Evolutionary conservation across 2,797 vertebrate species (phyloP), one percentile per base, ranked within the genome.

Genomic region (Hydrophis major): DNA sequence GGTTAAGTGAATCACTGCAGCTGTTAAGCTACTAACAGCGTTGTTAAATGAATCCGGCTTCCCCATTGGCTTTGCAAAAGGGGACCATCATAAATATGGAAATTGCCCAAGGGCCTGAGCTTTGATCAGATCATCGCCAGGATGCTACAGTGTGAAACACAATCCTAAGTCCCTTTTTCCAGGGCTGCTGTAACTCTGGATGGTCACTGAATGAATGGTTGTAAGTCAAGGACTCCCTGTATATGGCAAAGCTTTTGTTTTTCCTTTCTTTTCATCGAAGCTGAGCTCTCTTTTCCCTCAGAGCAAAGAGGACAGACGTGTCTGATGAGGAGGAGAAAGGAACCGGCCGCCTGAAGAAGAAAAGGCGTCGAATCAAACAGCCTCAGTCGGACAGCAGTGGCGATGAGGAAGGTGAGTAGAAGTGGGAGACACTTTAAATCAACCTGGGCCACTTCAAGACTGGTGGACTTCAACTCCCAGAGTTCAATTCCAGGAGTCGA

Each of bases 361-460:
- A 98, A 96, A 98, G 99, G 90, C 97, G 98, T 66, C 96, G 99
- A 96, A 99, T 99, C 95, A 99, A 98, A 94, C 98, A 97, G 87
- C 98, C 98, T 0, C 94, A 97, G 92, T 98, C 98, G 11, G 99
- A 99, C 96, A 99, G 99, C 96, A 99, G 99, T 98, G 99, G 99
- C 5, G 99, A 99, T 5, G 99, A 99, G 90, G 99, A 99, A 87
- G 98, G 99, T 99, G 94, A 96, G 95, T 63, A 56, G 56, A 18
- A 1, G 63, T 8, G 14, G 25, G 7, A 3, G 7, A 8, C 8
- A 2, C 4, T 47, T 37, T 16, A n/a, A 18, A 13, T 42, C 56
- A 59, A 59, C 57, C 57, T 59, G 20, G 57, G 57, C 57, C 6
- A 59, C 57, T 22, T 59, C 2, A 59, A 59, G 18, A 59, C 57